These are phyloP conservation scores for Pagetopsis macropterus DNA, from an alignment of 2,797 vertebrate genomes.

Conservation along the genomic window DNA sequence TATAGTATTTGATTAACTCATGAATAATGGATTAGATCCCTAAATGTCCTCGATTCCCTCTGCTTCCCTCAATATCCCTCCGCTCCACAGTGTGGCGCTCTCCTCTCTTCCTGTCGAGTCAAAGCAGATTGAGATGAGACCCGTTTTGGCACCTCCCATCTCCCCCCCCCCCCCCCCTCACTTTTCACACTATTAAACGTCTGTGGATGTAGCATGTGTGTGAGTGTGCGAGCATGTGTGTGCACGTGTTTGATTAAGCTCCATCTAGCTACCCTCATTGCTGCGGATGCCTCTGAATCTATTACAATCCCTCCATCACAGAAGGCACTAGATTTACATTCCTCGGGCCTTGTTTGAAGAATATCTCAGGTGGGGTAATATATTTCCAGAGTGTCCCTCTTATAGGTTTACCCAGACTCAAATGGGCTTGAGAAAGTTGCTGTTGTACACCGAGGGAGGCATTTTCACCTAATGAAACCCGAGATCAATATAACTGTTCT, in stretches of 20 bases:
- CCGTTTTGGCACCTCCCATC: constrained; percentile 62
- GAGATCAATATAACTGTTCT: constrained; percentile 82
- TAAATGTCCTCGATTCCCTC: neutral
- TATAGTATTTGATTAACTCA: constrained; percentile 7
- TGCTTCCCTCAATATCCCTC: constrained; percentile 63
- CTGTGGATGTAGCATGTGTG: constrained; percentile 52
- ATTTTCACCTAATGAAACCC: constrained; percentile 85
- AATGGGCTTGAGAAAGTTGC: constrained; percentile 77
- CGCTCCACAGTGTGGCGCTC: constrained; percentile 83
- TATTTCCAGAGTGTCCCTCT: constrained; percentile 73
- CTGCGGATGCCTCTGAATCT: constrained; percentile 75
- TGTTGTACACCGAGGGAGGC: constrained; percentile 74
- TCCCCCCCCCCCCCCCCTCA: constrained; percentile 36
- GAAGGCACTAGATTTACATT: constrained; percentile 81
- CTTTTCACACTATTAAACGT: constrained; percentile 72
- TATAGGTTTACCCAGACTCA: constrained; percentile 74
- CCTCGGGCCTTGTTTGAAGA: constrained; percentile 76
- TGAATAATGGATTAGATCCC: constrained; percentile 8
- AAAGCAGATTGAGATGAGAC: constrained; percentile 70
- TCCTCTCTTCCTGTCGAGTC: constrained; percentile 52
- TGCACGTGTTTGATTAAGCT: constrained; percentile 76
- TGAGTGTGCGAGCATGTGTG: constrained; percentile 27
- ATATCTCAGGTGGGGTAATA: constrained; percentile 79
- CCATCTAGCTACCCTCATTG: constrained; percentile 57
- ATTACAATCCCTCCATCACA: constrained; percentile 79